These are phyloP conservation scores for Corapipo altera DNA, from an alignment of 2,113 vertebrate species.

Conservation along the genomic window DNA sequence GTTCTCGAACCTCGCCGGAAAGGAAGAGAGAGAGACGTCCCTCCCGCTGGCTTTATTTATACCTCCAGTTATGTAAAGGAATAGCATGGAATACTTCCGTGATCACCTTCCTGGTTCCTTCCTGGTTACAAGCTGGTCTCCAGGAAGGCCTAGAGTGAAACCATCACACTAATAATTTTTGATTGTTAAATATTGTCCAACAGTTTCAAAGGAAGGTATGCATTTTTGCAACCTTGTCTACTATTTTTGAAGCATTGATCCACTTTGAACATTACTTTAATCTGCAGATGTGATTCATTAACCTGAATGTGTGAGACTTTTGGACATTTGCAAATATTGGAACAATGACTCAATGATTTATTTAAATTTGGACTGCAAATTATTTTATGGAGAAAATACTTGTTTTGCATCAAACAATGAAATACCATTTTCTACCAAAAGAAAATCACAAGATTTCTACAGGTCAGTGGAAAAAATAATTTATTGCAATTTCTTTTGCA, in stretches of 20 bases:
- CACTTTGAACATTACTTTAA: neutral
- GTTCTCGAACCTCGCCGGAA: too few relatives aligned
- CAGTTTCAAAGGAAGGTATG: neutral
- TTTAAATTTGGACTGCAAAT: neutral
- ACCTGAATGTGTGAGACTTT: neutral
- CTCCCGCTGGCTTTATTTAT: too few relatives aligned
- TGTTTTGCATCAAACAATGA: neutral
- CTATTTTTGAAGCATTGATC: neutral
- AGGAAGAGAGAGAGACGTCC: too few relatives aligned
- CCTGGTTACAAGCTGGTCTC: too few relatives aligned
- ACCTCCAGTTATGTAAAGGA: too few relatives aligned
- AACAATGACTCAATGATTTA: neutral
- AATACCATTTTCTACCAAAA: constrained; percentile 4
- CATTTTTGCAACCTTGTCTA: neutral
- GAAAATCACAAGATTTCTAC: neutral
- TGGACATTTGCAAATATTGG: neutral
- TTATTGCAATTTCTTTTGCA: constrained; percentile 76
- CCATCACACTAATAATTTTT: neutral
- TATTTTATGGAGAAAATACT: neutral
- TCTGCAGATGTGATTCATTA: neutral
- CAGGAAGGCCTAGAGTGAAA: too few relatives aligned
- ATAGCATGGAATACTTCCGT: too few relatives aligned
- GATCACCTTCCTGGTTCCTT: too few relatives aligned
- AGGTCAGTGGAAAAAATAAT: constrained; percentile 80
- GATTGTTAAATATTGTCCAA: neutral